Base-by-base conservation (phyloP, 2,113 vertebrate species). In the Ammodytes marinus region DNA sequence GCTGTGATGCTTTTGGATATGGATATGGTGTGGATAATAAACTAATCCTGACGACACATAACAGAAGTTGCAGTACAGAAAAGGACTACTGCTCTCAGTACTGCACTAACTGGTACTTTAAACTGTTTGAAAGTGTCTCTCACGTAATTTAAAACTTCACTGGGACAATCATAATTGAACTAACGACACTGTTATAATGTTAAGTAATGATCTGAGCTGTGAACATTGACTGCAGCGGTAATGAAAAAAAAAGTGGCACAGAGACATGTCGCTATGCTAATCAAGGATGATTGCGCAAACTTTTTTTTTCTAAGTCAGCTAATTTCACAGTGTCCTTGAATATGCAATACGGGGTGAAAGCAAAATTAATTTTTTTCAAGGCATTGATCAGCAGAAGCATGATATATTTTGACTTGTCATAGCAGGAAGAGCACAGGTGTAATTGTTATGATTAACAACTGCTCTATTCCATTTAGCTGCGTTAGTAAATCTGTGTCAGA, bases 211-310 rank as follows among this genome's bases (percentile, higher is more conserved):
- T 4, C 10, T 39, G 8, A 8, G 50, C 42, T 2, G 27, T 66
- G 27, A 77, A 46, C 17, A 67, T 40, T 61, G 49, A 46, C 45
- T 45, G 55, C 43, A 27, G 68, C 68, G 69, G 12, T 27, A 67
- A 60, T 75, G 2, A 49, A 27, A 67, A 69, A 50, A 68, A 14
- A 59, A 49, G 65, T 15, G 45, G 45, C 55, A 50, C 17, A 19
- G 46, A 60, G 35, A 7, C 2, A 5, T 13, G 69, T 49, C 45
- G 39, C 1, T 14, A 19, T 39, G 37, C 13, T 77, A 70, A 68
- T 81, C 65, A 61, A 40, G 11, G 45, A 52, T 71, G 78, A 84
- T 71, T 87, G 40, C 57, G 58, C 27, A 5, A 40, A 63, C 4
- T 5, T 3, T 35, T 39, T 46, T 42, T 53, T 45, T 15, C 8